Base-by-base conservation (phyloP, 2,888 invertebrate genomes). In the Mycalesis mineus region DNA sequence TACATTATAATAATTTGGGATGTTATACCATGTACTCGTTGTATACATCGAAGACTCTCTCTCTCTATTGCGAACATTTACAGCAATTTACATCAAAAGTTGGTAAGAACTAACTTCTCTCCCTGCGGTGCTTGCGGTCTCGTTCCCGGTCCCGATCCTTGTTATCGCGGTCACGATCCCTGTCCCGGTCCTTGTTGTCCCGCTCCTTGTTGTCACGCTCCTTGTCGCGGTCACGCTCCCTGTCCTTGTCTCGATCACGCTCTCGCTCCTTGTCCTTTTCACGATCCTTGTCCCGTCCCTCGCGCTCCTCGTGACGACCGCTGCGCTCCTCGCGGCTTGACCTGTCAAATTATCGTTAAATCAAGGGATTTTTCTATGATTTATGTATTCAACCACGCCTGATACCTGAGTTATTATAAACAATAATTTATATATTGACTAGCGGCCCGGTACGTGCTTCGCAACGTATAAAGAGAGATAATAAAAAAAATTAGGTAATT, bases 91-190 rank as follows among this genome's bases (percentile, higher is more conserved):
- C 28, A 8, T 29, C 5, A 22, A n/a, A n/a, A n/a, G n/a, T n/a
- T n/a, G n/a, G n/a, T n/a, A n/a, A n/a, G n/a, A n/a, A 74, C 84
- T 77, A 53, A 87, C 88, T 72, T 74, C 80, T 79, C 48, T 88
- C 88, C 73, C 82, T 85, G 64, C 88, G 83, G 47, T 84, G 82
- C 31, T 79, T 79, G 56, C 88, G 84, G n/a, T 75, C 73, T 55
- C 68, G n/a, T n/a, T n/a, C n/a, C n/a, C n/a, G n/a, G n/a, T 67
- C 66, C 5, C 66, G 68, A 15, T 70, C 70, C 5, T 82, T 73
- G 28, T 59, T 3, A 14, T 85, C 85, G 1, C 84, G 72, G 37
- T 45, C 53, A n/a, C 53, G 47, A 0, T 44, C 84, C 17, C 8
- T 28, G 7, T 36, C 36, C 67, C 3, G 2, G 22, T 22, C 22